Evolutionary conservation across 1,140 invertebrate genomes (phyloP).

Genomic region (Papilio glaucus): DNA sequence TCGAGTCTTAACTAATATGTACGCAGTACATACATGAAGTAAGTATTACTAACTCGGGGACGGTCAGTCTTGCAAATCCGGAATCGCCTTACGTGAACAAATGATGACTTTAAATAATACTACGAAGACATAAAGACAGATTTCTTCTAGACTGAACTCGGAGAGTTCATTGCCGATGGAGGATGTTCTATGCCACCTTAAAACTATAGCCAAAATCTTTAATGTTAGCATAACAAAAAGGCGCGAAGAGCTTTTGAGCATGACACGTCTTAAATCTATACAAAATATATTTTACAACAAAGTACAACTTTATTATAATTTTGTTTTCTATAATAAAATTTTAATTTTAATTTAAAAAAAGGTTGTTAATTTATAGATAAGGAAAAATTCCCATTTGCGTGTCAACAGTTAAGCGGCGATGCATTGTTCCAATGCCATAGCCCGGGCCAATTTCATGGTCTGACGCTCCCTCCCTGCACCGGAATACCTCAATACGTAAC

Average conservation of each 20-base stretch:
- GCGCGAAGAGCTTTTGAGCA: too few relatives aligned
- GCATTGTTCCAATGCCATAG: constrained; percentile 60
- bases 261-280: too few relatives aligned
- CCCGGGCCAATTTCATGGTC: constrained; percentile 79
- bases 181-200: too few relatives aligned
- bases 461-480: constrained; percentile 70
- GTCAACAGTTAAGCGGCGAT: constrained; percentile 64
- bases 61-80: neutral
- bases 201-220: too few relatives aligned
- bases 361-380: constrained; percentile 57
- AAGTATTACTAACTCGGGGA: neutral
- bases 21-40: neutral
- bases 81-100: neutral
- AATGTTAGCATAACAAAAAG: too few relatives aligned
- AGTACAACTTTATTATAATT: neutral
- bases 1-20: neutral
- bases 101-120: neutral
- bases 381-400: constrained; percentile 60
- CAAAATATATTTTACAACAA: neutral
- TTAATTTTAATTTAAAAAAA: constrained; percentile 36
- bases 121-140: too few relatives aligned
- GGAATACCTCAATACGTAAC: constrained; percentile 59
- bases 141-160: too few relatives aligned
- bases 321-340: constrained; percentile 22
- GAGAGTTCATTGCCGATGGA: too few relatives aligned